Base-by-base conservation (phyloP, 2,888 invertebrate species). In the Brachylomia viminalis region DNA sequence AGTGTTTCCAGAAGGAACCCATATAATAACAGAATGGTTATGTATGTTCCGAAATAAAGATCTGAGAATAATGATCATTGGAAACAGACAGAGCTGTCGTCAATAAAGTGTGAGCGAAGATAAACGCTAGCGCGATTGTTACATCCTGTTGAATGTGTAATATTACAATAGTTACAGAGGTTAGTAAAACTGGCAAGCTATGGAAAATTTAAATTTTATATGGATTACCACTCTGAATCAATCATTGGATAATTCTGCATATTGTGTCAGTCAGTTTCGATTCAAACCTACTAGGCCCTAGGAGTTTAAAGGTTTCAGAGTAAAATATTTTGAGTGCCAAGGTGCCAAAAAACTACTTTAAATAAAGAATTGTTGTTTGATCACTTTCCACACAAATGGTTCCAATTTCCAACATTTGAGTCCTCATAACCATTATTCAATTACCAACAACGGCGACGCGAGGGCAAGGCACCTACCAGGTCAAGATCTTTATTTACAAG, bases 361-460 rank as follows among this genome's bases (percentile, higher is more conserved):
- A 59, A 67, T 61, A 23, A 38, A 61, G 15, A 69, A 66, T 47
- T 59, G 52, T 65, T 27, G 15, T 20, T 58, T 61, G 54, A 61
- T 56, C 23, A 49, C 17, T 47, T 38, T 79, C 47, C 59, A 68
- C 20, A 42, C 47, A 71, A 67, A 54, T 68, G 45, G 49, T 67
- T 49, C 38, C 75, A 77, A 81, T 82, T 77, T 81, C 42, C 8
- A 59, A 80, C 54, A 61, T 79, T 84, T 56, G n/a, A 84, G 47
- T 68, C 33, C 58, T 65, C 52, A 59, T 52, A 30, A 27, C 83
- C 83, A 79, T 82, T 79, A 79, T 79, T 83, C 66, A 77, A 77
- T 83, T 66, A 83, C 27, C 33, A 80, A 79, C 79, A 70, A 80
- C 66, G 42, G 70, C 15, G 17, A 54, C 10, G 23, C 30, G 8